Conservation (phyloP, 2,797 vertebrate genomes). For the Schizopygopsis malacanthus region DNA sequence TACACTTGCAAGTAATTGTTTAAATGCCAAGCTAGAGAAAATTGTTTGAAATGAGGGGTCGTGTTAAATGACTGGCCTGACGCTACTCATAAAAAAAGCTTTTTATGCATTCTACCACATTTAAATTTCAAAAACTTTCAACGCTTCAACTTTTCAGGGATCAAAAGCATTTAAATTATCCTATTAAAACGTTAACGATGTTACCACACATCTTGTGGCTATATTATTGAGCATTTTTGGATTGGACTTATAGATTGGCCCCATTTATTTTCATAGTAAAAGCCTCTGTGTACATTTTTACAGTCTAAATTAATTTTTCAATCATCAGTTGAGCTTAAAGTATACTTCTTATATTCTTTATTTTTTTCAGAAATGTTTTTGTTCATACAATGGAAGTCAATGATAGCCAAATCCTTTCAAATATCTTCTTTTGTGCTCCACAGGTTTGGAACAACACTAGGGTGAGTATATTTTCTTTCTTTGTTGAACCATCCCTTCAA, state of each 20-base stretch:
- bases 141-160: not conserved
- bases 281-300: not conserved
- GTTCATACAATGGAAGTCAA: not conserved
- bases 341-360: no score
- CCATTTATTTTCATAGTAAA: not conserved
- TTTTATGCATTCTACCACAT: not conserved
- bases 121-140: not conserved
- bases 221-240: not conserved
- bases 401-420: not conserved
- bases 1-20: slow-evolving; percentile 33
- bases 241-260: not conserved
- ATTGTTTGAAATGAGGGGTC: slow-evolving; percentile 26
- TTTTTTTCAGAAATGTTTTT: not conserved
- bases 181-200: not conserved
- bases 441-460: not conserved
- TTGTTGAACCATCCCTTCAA: not conserved
- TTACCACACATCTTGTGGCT: not conserved
- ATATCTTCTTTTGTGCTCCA: not conserved
- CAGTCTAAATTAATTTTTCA: not conserved
- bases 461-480: not conserved
- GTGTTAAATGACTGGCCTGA: slow-evolving; percentile 23
- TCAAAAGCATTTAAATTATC: not conserved
- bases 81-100: not conserved
- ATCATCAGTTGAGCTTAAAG: not conserved
- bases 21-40: slow-evolving; percentile 32